Conservation (phyloP, 1,140 invertebrate genomes). For the Zaprionus capensis region DNA sequence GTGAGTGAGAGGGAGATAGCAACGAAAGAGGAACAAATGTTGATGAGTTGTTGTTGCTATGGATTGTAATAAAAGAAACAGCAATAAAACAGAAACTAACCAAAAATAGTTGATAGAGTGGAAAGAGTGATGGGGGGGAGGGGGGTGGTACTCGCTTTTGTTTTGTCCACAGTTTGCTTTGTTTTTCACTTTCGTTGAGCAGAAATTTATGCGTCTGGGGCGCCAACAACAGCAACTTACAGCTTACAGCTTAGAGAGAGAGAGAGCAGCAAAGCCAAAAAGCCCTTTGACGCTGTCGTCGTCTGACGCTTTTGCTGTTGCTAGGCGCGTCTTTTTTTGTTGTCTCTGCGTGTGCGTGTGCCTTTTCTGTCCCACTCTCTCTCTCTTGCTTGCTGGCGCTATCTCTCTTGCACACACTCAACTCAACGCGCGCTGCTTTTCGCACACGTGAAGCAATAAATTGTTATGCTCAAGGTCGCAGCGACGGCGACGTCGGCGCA, state of each 20-base stretch:
- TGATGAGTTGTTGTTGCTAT: constrained; percentile 6
- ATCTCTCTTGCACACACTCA: constrained; percentile 24
- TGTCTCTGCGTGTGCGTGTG: constrained; percentile 21
- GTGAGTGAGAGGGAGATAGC: constrained; percentile 26
- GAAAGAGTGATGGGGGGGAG: no score
- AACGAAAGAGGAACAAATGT: constrained; percentile 33
- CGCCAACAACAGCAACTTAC: constrained; percentile 14
- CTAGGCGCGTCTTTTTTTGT: constrained; percentile 62
- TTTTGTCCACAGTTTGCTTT: constrained; percentile 10
- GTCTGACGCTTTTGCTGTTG: constrained; percentile 56
- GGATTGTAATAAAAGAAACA: constrained; percentile 17
- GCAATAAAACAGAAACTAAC: constrained; percentile 39
- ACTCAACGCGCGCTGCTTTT: constrained; percentile 53
- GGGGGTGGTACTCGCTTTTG: neutral
- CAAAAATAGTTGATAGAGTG: constrained; percentile 27
- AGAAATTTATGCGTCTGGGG: constrained; percentile 46
- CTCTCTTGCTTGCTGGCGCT: constrained; percentile 6
- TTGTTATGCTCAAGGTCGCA: constrained; percentile 79
- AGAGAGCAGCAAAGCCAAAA: neutral
- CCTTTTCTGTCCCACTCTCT: neutral
- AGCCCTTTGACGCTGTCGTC: constrained; percentile 30
- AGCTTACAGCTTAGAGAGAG: neutral
- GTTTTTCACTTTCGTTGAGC: constrained; percentile 40
- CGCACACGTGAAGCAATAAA: constrained; percentile 81
- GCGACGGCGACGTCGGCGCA: constrained; percentile 26